A percentile compares a stretch with the other conserved stretches of the same genome.
Evolutionary conservation across 2,113 vertebrate genomes (phyloP).

Genomic region (Hucho hucho): DNA sequence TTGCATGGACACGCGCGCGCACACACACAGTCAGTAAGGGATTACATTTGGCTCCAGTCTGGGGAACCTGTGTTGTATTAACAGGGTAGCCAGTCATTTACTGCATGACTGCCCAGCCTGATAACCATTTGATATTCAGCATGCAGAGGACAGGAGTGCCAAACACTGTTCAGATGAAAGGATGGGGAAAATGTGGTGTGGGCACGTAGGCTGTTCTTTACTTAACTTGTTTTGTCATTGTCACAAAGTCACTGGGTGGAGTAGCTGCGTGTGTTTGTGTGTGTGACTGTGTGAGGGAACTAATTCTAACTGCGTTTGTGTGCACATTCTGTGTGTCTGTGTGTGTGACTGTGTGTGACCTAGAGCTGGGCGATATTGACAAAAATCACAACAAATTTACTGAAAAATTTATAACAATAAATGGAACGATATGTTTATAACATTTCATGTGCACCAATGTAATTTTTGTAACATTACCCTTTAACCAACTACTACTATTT

Average conservation of each 20-base stretch:
- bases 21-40: conserved; percentile 16
- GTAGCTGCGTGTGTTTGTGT: conserved; percentile 15
- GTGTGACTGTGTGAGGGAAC: conserved; percentile 16
- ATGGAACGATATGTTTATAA: background rate
- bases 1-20: background rate
- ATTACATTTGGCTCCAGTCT: conserved; percentile 36
- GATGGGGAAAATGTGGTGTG: conserved; percentile 3
- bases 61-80: conserved; percentile 9
- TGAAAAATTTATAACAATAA: too few relatives aligned
- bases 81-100: conserved; percentile 37
- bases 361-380: background rate
- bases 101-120: conserved; percentile 30
- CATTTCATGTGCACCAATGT: too few relatives aligned
- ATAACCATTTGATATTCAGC: conserved; percentile 27
- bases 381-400: too few relatives aligned
- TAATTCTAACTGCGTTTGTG: background rate
- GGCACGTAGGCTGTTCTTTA: background rate
- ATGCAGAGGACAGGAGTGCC: background rate
- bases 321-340: background rate
- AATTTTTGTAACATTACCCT: too few relatives aligned
- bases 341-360: conserved; percentile 17
- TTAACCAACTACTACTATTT: too few relatives aligned
- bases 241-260: background rate
- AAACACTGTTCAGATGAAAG: conserved; percentile 17
- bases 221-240: conserved; percentile 11